Evolutionary conservation across 2,113 vertebrate species (phyloP), one percentile per base, ranked within the genome.

Genomic region (Grus americana): DNA sequence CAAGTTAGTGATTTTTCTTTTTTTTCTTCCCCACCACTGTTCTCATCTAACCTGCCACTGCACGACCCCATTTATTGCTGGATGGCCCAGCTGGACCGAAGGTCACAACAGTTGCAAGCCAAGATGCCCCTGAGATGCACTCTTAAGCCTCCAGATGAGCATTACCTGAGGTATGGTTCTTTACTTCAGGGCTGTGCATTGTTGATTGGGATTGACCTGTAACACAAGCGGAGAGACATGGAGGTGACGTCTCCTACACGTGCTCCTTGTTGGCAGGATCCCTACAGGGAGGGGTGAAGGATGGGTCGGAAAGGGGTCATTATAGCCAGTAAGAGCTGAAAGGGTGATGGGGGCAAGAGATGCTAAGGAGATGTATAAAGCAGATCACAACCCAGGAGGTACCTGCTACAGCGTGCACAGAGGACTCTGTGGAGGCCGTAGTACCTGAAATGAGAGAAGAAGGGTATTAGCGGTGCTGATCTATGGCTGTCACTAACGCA

Each of bases 371-470:
- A 47, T 12, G 6, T 47, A 10, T 1, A 32, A n/a, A 87, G n/a
- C 19, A 34, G 65, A 44, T 30, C 44, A 14, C 27, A 36, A 16
- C 5, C 16, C 44, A 20, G 40, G 13, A 81, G 52, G 66, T 96
- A 97, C 95, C 95, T 97, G 92, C 78, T 81, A 90, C 61, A 36
- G 58, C 1, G 0, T 57, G 65, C 58, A 16, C 10, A 17, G 93
- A 49, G 44, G 88, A 47, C 47, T 21, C 23, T 61, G 83, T 80
- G 83, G 61, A 65, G 73, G 40, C 10, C 34, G 83, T 26, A 34
- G 91, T 79, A 89, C 91, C 96, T 96, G 92, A 15, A 96, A 93
- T 22, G 61, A 79, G 84, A 91, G 49, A 61, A n/a, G 8, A 70
- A 38, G 29, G 71, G 21, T 11, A 36, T 95, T 36, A 95, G 19